A percentile compares a stretch with the other conserved stretches of the same genome.
Conservation (phyloP, 2,113 vertebrate genomes). For the Piaya cayana region DNA sequence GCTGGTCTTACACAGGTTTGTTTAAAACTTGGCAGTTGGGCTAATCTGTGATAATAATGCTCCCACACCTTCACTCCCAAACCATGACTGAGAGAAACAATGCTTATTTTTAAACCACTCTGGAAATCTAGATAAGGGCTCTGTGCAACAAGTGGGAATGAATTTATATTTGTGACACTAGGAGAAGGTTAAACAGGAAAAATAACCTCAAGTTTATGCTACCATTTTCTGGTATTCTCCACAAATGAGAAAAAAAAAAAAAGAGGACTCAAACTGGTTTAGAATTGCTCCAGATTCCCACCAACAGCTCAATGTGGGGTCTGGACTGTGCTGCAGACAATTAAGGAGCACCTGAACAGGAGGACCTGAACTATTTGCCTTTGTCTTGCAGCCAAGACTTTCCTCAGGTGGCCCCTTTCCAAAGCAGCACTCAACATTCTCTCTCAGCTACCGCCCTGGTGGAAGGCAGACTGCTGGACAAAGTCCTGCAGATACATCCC, state of each 20-base stretch:
- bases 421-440: background rate
- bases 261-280: background rate
- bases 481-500: background rate
- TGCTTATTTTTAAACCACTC: background rate
- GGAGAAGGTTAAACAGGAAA: background rate
- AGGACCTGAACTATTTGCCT: background rate
- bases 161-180: background rate
- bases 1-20: background rate
- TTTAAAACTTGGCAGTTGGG: background rate
- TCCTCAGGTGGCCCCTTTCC: background rate
- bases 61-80: background rate
- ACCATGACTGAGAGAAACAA: background rate
- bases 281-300: background rate
- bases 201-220: background rate
- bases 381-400: background rate
- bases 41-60: background rate
- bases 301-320: background rate
- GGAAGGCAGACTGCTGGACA: background rate
- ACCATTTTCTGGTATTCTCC: background rate
- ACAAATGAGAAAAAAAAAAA: background rate
- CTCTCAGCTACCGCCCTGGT: background rate
- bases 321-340: background rate
- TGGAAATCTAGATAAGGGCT: background rate
- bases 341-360: background rate
- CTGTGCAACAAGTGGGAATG: background rate